Conservation (phyloP, 2,888 invertebrate genomes). For the Cheilosia scutellata region DNA sequence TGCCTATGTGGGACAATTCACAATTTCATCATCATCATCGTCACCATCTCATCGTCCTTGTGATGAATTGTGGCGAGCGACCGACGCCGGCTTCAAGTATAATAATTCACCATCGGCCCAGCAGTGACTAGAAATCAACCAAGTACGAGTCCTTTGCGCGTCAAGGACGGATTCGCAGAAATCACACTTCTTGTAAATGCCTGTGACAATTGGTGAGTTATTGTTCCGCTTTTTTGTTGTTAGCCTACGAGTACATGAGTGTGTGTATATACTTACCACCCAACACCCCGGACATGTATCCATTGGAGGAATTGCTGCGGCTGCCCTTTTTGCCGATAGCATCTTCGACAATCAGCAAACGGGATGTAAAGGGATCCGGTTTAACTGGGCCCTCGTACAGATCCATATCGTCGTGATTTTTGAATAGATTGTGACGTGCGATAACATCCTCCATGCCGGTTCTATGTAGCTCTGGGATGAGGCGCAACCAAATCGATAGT, state of each 20-base stretch:
- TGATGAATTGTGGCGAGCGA: constrained; percentile 31
- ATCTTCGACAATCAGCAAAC: constrained; percentile 82
- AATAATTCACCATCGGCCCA: constrained; percentile 44
- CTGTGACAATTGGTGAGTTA: constrained; percentile 44
- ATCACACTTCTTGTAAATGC: constrained; percentile 35
- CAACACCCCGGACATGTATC: constrained; percentile 81
- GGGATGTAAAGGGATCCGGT: constrained; percentile 89
- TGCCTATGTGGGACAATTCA: constrained; percentile 26
- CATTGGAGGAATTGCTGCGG: constrained; percentile 78
- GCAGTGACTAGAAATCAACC: constrained; percentile 23
- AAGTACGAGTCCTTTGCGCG: not conserved
- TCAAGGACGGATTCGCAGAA: constrained; percentile 35
- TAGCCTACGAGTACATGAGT: constrained; percentile 30
- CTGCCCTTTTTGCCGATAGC: constrained; percentile 82
- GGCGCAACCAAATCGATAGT: constrained; percentile 96
- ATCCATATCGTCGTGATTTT: constrained; percentile 94
- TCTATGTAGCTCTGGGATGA: constrained; percentile 95
- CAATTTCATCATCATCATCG: constrained; percentile 49
- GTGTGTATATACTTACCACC: constrained; percentile 80
- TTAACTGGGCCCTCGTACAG: constrained; percentile 95
- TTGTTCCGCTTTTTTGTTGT: constrained; percentile 36
- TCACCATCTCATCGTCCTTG: constrained; percentile 10
- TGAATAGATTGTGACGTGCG: constrained; percentile 94
- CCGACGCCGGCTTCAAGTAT: constrained; percentile 20
- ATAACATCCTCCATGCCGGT: constrained; percentile 96